These are phyloP conservation scores for Cirrhinus molitorella DNA, from an alignment of 2,797 vertebrate genomes.

Conservation along the genomic window DNA sequence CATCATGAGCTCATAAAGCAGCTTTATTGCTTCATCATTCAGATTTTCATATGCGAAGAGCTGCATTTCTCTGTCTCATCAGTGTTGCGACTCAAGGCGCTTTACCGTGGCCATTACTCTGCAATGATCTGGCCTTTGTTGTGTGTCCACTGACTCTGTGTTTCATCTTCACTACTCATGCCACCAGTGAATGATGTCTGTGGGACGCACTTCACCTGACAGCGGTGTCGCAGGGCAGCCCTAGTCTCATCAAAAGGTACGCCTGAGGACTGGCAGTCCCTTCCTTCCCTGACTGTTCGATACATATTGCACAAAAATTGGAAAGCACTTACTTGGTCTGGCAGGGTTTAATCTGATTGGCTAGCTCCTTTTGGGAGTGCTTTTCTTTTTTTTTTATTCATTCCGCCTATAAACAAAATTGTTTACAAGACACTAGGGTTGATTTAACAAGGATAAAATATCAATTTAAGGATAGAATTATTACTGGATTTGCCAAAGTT, in stretches of 20 bases:
- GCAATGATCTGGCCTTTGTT: conserved; percentile 10
- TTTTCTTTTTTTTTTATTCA: not conserved
- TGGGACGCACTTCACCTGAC: not conserved
- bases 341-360: not conserved
- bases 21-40: conserved; percentile 22
- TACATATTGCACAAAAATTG: not conserved
- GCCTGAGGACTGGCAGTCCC: not conserved
- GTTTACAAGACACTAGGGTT: not conserved
- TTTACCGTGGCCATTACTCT: conserved; percentile 35
- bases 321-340: not conserved
- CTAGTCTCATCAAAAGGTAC: not conserved
- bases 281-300: not conserved
- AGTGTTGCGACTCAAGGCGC: conserved; percentile 27
- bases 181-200: not conserved
- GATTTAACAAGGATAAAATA: not conserved
- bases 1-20: conserved; percentile 16
- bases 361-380: not conserved
- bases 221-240: not conserved
- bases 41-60: conserved; percentile 16
- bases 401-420: not conserved
- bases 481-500: not conserved
- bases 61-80: conserved; percentile 4
- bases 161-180: conserved; percentile 21
- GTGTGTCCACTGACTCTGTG: conserved; percentile 12
- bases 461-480: not conserved